Conservation (phyloP, 2,888 invertebrate species). For the Cenopis cana region DNA sequence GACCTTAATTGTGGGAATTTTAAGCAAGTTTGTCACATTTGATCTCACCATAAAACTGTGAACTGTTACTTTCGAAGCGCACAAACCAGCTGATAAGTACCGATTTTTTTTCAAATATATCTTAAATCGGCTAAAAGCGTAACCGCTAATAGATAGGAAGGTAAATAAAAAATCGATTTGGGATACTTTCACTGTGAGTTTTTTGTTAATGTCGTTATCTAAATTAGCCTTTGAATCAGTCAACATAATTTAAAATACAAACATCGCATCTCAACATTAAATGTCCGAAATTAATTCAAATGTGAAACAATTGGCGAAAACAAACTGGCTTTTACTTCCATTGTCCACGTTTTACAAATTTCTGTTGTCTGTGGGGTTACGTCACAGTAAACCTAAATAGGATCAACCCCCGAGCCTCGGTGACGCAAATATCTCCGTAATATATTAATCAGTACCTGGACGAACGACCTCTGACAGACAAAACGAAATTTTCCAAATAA, state of each 20-base stretch:
- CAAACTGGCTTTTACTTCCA: conserved; percentile 29
- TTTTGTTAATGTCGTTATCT: neutral
- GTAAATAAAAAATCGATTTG: no score
- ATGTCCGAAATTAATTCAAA: conserved; percentile 33
- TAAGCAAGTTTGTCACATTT: conserved; percentile 8
- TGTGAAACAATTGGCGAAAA: conserved; percentile 26
- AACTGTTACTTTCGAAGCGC: neutral
- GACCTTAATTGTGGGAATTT: neutral
- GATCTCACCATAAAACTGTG: no score
- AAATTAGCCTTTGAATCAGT: neutral
- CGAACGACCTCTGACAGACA: neutral
- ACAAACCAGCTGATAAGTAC: neutral
- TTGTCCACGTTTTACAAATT: conserved; percentile 39
- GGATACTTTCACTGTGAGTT: no score
- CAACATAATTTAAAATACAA: neutral
- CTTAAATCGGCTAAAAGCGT: no score
- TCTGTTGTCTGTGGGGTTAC: conserved; percentile 29
- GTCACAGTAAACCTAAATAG: conserved; percentile 25
- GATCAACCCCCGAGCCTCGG: conserved; percentile 4
- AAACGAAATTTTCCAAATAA: neutral
- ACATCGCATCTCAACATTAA: neutral
- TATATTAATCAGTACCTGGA: conserved; percentile 6
- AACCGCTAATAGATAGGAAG: no score
- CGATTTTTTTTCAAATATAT: no score
- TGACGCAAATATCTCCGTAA: neutral